Conservation (phyloP, 2,113 vertebrate genomes). For the Petrocephalus zakoni region DNA sequence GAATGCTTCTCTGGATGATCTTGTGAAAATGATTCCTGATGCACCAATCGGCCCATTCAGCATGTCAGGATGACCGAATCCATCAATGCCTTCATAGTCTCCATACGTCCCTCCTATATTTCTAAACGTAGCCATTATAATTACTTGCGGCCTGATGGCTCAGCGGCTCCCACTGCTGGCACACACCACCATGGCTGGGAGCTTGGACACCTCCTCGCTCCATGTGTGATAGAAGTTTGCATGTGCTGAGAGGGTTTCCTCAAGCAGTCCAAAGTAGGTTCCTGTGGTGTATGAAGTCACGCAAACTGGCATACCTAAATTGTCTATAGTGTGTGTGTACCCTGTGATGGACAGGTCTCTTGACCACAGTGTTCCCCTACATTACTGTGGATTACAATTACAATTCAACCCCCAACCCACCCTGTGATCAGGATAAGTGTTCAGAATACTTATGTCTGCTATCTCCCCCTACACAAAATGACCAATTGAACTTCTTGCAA, state of each 20-base stretch:
- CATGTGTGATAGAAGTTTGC: background rate
- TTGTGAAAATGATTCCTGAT: background rate
- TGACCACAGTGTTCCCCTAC: background rate
- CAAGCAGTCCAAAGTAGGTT: background rate
- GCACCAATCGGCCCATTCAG: background rate
- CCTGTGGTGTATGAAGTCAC: background rate
- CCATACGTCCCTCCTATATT: no score
- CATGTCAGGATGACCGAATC: background rate
- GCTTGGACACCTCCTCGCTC: no score
- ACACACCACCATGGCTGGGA: no score
- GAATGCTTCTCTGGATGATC: background rate
- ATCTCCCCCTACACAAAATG: background rate
- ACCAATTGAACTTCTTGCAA: background rate
- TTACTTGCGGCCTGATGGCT: no score
- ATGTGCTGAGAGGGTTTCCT: background rate
- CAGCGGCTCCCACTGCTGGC: no score
- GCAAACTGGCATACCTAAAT: background rate
- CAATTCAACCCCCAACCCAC: background rate
- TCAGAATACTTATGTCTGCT: background rate
- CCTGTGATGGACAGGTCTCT: background rate
- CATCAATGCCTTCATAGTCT: no score
- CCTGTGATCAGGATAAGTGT: background rate
- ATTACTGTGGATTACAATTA: background rate
- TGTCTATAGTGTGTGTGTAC: background rate
- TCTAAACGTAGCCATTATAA: no score